Conservation (phyloP, 2,797 vertebrate species). For the Pantherophis alleghaniensis region DNA sequence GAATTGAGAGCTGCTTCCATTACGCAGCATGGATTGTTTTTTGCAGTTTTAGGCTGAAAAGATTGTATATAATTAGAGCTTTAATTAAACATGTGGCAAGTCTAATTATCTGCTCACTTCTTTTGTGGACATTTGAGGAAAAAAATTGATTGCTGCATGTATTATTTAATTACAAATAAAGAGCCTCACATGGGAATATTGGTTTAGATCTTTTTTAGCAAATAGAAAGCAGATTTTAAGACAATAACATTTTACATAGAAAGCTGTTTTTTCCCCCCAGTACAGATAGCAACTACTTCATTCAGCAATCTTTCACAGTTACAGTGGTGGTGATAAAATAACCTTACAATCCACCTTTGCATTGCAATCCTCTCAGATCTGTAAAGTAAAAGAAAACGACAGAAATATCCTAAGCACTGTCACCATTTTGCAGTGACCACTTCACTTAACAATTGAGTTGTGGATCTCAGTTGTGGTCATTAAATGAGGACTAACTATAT, state of each 20-base stretch:
- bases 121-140: constrained; percentile 26
- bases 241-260: not conserved
- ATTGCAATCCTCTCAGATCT: not conserved
- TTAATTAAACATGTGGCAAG: constrained; percentile 67
- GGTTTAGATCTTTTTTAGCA: constrained; percentile 42
- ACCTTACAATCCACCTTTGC: not conserved
- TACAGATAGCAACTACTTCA: not conserved
- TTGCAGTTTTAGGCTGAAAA: constrained; percentile 64
- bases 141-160: constrained; percentile 54
- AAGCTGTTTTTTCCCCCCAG: not conserved
- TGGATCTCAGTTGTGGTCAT: not conserved
- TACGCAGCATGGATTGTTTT: constrained; percentile 63
- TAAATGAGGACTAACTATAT: not conserved
- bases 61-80: constrained; percentile 58
- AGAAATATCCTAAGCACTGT: not conserved
- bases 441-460: not conserved
- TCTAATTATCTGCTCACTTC: constrained; percentile 62
- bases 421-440: not conserved
- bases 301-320: not conserved
- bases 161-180: constrained; percentile 51
- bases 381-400: not conserved
- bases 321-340: not conserved
- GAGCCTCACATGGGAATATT: constrained; percentile 51
- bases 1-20: constrained; percentile 54
- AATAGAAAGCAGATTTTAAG: constrained; percentile 42